phyloP scores from a whole-genome alignment of 2,113 vertebrate species.

The Morone chrysops region DNA sequence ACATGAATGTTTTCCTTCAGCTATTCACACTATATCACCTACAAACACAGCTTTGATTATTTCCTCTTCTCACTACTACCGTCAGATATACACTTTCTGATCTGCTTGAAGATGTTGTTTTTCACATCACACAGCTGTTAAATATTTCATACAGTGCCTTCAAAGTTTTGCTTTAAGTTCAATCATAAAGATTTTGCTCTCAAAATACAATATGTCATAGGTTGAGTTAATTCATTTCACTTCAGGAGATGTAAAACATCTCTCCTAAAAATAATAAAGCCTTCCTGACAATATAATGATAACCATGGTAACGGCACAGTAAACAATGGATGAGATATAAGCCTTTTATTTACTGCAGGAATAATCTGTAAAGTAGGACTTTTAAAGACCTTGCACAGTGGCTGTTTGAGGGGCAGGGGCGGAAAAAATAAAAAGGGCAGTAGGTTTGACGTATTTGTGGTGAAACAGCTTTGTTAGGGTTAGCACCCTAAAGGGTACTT shows the following conservation, averaged over 20 bases:
- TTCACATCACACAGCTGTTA: slow-evolving; percentile 7
- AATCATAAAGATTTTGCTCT: neutral
- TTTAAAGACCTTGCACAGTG: too few relatives aligned
- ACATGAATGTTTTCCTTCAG: slow-evolving; percentile 35
- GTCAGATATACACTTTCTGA: neutral
- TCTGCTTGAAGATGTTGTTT: slow-evolving; percentile 16
- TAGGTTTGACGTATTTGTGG: too few relatives aligned
- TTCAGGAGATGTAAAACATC: neutral
- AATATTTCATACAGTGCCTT: neutral
- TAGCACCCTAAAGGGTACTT: too few relatives aligned
- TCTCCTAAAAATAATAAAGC: neutral
- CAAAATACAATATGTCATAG: neutral
- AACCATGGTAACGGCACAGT: neutral
- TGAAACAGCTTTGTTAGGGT: too few relatives aligned
- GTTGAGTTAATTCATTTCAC: neutral
- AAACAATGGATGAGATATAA: neutral
- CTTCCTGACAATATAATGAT: neutral
- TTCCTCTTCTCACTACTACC: slow-evolving; percentile 11
- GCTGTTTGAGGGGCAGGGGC: too few relatives aligned
- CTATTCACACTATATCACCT: slow-evolving; percentile 32
- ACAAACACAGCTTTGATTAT: slow-evolving; percentile 14
- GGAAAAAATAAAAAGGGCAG: too few relatives aligned
- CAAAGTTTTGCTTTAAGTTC: neutral
- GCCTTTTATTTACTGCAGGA: neutral
- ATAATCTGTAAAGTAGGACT: neutral